Percentiles rank a stretch among this genome's conserved stretches.
Evolutionary conservation across 1,140 invertebrate species (phyloP).

Genomic region (Lasaia peninsularis): DNA sequence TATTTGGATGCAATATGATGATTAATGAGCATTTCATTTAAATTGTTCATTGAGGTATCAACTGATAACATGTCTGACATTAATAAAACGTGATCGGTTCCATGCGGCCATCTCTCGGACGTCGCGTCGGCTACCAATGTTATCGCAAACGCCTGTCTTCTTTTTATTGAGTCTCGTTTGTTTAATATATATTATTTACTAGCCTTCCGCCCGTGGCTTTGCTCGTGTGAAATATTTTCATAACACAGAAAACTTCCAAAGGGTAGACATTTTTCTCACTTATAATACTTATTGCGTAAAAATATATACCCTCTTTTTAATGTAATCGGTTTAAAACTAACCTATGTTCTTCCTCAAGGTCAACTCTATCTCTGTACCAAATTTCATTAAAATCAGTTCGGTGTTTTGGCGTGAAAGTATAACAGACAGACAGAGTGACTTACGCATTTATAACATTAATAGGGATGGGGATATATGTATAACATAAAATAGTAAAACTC

Average conservation of each 20-base stretch:
- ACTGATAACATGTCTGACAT: conserved; percentile 29
- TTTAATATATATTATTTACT: conserved; percentile 16
- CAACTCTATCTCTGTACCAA: no score
- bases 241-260: no score
- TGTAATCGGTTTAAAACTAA: no score
- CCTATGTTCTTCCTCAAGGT: no score
- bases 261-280: no score
- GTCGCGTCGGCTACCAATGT: conserved; percentile 22
- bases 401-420: no score
- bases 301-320: no score
- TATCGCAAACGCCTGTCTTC: conserved; percentile 21
- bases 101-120: conserved; percentile 2
- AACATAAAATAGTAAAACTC: not conserved
- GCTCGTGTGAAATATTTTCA: no score
- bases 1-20: conserved; percentile 7
- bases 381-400: no score
- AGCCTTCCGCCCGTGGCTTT: no score
- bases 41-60: conserved; percentile 28
- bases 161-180: conserved; percentile 20
- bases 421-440: not conserved
- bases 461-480: no score
- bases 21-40: conserved; percentile 18
- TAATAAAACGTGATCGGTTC: conserved; percentile 27
- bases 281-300: no score
- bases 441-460: not conserved